Evolutionary conservation across 2,113 vertebrate genomes (phyloP), one percentile per base, ranked within the genome.

Genomic region (Pseudopipra pipra): DNA sequence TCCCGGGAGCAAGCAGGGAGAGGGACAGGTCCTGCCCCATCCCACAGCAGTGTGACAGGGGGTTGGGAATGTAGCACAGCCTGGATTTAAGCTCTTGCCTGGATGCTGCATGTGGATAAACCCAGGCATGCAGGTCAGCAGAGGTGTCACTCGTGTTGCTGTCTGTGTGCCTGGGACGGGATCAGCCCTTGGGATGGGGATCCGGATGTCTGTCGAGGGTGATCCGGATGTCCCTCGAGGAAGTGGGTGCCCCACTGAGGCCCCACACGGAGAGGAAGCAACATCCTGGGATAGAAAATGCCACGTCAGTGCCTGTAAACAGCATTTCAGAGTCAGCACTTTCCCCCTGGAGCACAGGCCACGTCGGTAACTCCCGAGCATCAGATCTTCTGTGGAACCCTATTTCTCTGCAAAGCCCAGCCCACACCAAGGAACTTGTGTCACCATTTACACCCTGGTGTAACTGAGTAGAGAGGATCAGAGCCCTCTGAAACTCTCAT

Each of bases 381-480:
- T 33, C 2, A 0, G 28, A 6, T 12, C 24, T 5, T 6, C 33
- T 30, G n/a, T 0, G 0, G 33, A n/a, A 55, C 37, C 5, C 44
- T 8, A 7, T 41, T 52, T 27, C 37, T 41, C 16, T 3, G 28
- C 22, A 55, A 35, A 51, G 35, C 62, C 62, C 51, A 77, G 59
- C 31, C 73, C 63, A 19, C 37, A 1, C 3, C 0, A 1, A 72
- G 65, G 23, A 55, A 5, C 23, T 16, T 12, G 47, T 4, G 33
- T 23, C 76, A 78, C 62, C 4, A 0, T 67, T 87, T 75, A 54
- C 52, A 51, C 28, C 55, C 70, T 14, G 80, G 46, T 49, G 76
- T 44, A 54, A 28, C 58, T 10, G 12, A 55, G 41, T 12, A 10
- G 8, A 18, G 44, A 79, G 46, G 37, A 19, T n/a, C 41, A 46